Percentiles rank a stretch among this genome's conserved stretches.
Conservation (phyloP, 1,140 invertebrate species). For the Ceratosolen fusciceps region DNA sequence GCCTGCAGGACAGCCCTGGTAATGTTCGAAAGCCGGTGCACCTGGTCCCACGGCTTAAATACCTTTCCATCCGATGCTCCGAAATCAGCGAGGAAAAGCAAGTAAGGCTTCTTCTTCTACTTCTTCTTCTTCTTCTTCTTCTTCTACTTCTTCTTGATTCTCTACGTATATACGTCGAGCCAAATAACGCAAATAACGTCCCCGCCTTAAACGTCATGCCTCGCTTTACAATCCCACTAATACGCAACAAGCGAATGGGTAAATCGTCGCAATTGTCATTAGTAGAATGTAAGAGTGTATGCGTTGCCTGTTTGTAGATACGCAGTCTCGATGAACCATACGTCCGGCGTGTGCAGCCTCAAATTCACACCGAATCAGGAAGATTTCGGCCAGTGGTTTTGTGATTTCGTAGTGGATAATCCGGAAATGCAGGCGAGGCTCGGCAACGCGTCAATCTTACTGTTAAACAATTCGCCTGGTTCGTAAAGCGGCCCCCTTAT, state of each 20-base stretch:
- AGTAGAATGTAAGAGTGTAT: background rate
- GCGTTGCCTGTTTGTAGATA: constrained; percentile 57
- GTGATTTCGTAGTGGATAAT: constrained; percentile 58
- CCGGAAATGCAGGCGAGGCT: constrained; percentile 54
- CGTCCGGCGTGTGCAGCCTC: constrained; percentile 63
- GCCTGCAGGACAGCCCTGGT: constrained; percentile 62
- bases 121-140: too few relatives aligned
- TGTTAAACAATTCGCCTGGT: constrained; percentile 62
- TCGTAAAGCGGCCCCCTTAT: too few relatives aligned
- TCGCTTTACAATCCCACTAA: too few relatives aligned
- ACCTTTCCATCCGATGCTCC: background rate
- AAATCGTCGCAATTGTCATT: too few relatives aligned
- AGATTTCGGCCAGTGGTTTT: constrained; percentile 68
- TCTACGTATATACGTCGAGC: too few relatives aligned
- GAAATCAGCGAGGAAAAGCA: constrained; percentile 27
- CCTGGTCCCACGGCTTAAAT: constrained; percentile 60
- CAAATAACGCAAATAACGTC: too few relatives aligned
- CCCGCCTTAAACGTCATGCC: too few relatives aligned
- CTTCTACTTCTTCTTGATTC: too few relatives aligned
- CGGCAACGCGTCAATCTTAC: constrained; percentile 60
- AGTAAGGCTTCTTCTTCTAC: constrained; percentile 17
- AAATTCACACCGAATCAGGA: constrained; percentile 62
- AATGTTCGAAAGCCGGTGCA: constrained; percentile 58
- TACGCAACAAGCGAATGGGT: too few relatives aligned
- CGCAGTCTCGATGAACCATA: constrained; percentile 62